Base-by-base conservation (phyloP, 2,797 vertebrate genomes). In the Ataeniobius toweri region DNA sequence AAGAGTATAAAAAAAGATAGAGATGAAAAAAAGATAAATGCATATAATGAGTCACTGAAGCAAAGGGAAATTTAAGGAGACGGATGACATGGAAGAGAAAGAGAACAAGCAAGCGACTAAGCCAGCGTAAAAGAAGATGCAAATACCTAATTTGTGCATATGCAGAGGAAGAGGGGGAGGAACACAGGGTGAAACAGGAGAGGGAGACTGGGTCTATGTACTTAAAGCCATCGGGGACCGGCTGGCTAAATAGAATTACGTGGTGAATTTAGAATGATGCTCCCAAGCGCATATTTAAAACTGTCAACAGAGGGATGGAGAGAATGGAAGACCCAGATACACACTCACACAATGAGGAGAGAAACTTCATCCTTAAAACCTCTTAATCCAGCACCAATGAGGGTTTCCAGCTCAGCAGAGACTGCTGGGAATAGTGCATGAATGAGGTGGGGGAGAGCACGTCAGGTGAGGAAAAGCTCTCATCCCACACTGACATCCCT, bases 241-340 rank as follows among this genome's bases (percentile, higher is more conserved):
- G 44, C 36, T 48, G 84, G 84, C 83, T 86, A 96, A 97, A 96
- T 94, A 95, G 94, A 96, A 96, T 96, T 96, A 96, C 89, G 93
- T 95, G 94, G 94, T 94, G 95, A 96, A 96, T 97, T 97, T 89
- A 90, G 82, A 92, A 86, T 74, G 84, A 88, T 85, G 85, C 81
- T 93, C 87, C 86, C 82, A 75, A 86, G 92, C 53, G 85, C 86
- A 91, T 89, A 91, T 90, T 93, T 92, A 91, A 90, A 85, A 88
- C 87, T 88, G 89, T 90, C 91, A 92, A 89, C 86, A 89, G 80
- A 89, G 79, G 71, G 72, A 75, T 71, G 44, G 68, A 74, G 82
- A 80, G 82, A 83, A 84, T 26, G 72, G 75, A 77, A 85, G 77
- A 82, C 48, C 50, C 68, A 83, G 58, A 90, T 73, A 74, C n/a